Conservation (phyloP, 92 coral and sea anemone genomes). For the Muricea muricata region DNA sequence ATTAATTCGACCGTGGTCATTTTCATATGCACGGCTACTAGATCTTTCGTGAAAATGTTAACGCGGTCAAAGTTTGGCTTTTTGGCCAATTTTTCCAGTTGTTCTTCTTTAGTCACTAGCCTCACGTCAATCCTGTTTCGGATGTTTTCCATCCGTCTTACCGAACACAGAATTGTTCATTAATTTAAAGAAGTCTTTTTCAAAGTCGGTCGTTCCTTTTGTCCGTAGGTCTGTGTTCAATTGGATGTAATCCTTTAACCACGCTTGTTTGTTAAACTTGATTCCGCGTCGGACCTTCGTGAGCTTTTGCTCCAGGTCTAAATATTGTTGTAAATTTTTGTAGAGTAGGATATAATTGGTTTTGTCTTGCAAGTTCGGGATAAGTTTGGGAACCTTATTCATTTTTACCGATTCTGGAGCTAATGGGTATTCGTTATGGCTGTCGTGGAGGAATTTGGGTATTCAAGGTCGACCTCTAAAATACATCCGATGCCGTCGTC, state of each 20-base stretch:
- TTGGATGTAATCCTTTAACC: too few relatives aligned
- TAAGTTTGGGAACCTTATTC: background rate
- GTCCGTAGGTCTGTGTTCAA: too few relatives aligned
- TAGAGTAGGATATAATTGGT: background rate
- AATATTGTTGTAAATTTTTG: background rate
- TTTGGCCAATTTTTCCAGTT: background rate
- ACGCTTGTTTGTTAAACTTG: too few relatives aligned
- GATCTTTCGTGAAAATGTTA: background rate
- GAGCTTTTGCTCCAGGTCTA: background rate
- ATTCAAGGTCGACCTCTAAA: constrained; percentile 6
- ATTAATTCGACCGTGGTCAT: background rate
- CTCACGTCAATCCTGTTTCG: background rate
- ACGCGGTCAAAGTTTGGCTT: background rate
- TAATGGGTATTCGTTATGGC: background rate
- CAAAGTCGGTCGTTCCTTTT: too few relatives aligned
- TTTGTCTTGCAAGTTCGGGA: background rate
- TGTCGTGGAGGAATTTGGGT: background rate
- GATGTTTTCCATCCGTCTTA: background rate
- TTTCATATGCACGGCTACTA: background rate
- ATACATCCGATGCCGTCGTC: background rate
- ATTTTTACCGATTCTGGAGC: background rate
- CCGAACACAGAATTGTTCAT: too few relatives aligned
- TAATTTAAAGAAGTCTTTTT: too few relatives aligned
- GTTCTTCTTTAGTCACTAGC: background rate
- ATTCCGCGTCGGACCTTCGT: background rate